Conservation (phyloP, 2,888 invertebrate genomes). For the Coelinius sp. region DNA sequence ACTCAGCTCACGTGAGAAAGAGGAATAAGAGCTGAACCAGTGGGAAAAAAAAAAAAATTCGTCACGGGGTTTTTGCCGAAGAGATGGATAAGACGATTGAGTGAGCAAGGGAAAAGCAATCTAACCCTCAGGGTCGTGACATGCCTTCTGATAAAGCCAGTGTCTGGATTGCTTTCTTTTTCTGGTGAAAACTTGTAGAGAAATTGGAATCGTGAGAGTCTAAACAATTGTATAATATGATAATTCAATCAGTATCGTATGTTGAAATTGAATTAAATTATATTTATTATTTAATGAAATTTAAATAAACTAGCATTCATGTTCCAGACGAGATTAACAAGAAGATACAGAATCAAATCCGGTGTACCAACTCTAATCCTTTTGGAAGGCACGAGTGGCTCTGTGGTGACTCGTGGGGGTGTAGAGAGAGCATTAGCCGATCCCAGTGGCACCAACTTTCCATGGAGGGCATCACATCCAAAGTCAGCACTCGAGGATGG, state of each 20-base stretch:
- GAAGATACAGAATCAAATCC: conserved; percentile 83
- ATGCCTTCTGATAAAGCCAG: not conserved
- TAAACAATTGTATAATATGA: too few species aligned
- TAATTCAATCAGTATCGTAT: too few species aligned
- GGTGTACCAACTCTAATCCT: conserved; percentile 84
- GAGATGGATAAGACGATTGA: conserved; percentile 18
- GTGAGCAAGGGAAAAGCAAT: not conserved
- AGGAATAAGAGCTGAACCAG: not conserved
- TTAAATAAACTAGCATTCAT: too few species aligned
- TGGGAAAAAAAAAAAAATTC: not conserved
- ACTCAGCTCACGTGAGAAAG: not conserved
- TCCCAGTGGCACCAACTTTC: conserved; percentile 78
- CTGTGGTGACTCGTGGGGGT: conserved; percentile 77
- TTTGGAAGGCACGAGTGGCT: conserved; percentile 77
- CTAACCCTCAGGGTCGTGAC: not conserved
- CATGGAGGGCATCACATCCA: conserved; percentile 81
- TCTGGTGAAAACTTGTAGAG: not conserved
- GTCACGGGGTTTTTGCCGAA: not conserved
- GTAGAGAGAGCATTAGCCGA: conserved; percentile 80
- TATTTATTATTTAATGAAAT: not conserved
- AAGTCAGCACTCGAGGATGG: conserved; percentile 68
- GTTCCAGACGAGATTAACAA: conserved; percentile 80
- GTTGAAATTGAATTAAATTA: not conserved
- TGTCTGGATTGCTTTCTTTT: not conserved
- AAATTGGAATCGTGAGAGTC: too few species aligned